Evolutionary conservation across 2,888 invertebrate species (phyloP), one percentile per base, ranked within the genome.

Genomic region (Dicyrtoma fusca): DNA sequence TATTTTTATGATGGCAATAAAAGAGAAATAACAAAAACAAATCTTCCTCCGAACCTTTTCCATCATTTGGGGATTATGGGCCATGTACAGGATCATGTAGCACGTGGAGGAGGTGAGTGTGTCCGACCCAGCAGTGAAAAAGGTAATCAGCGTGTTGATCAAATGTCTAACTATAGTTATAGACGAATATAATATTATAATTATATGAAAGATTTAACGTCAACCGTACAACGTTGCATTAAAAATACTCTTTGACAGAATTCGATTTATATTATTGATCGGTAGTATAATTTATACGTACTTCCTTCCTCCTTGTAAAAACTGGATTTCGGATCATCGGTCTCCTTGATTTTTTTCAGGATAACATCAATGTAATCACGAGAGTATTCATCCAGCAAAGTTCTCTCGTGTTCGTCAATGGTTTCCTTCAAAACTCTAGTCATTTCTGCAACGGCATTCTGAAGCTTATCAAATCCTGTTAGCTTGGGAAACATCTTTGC

Each of bases 51-150:
- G 87, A 0, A 89, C 64, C 77, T 86, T 85, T 0, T 82, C 81
- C 81, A 90, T 89, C 5, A 89, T 82, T 14, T 89, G 87, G 51
- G 87, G 86, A 72, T 87, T 83, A 42, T 87, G 81, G 17, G 87
- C 84, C 85, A 90, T 86, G 77, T 87, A 85, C 80, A 89, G 84
- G 23, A 72, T 42, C 13, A 72, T 17, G 34, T 72, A 66, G 23
- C 72, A 21, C 17, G 75, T 68, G 19, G 74, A 66, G 1, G 75
- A 72, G 49, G 75, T 76, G 14, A 76, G 47, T 1, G 78, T 78
- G 45, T 77, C 78, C 0, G 75, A 74, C 1, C 78, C 78, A 42
- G 76, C 78, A 34, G 69, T 69, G 45, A 69, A 69, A 34, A 69
- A 69, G 11, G 69, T 69, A 14, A 78, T 73, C 11, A 78, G 44